Conservation (phyloP, 92 coral and sea anemone species). For the Siderastrea radians region DNA sequence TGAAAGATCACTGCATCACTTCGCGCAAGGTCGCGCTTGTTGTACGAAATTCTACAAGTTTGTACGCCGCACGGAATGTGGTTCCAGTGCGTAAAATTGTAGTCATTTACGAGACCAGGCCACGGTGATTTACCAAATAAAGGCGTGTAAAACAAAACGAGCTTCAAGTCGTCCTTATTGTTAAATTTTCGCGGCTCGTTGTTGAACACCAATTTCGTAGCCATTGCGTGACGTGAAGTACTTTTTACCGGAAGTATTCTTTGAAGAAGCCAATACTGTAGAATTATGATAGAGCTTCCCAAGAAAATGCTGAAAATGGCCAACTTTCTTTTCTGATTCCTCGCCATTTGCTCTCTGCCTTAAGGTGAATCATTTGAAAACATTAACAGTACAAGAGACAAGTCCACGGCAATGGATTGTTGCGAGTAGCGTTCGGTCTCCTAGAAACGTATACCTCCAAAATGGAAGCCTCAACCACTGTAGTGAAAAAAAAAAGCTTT, state of each 20-base stretch:
- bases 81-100: slow-evolving; percentile 81
- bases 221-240: not conserved
- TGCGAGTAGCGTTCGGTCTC: not conserved
- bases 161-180: slow-evolving; percentile 33
- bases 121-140: slow-evolving; percentile 85
- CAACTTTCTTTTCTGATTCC: not conserved
- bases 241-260: not conserved
- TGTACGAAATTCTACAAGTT: slow-evolving; percentile 80
- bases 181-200: no score
- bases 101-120: slow-evolving; percentile 75
- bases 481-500: not conserved
- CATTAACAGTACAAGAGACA: not conserved
- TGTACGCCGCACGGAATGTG: slow-evolving; percentile 66
- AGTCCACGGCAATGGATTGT: not conserved
- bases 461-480: not conserved
- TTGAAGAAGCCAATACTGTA: not conserved
- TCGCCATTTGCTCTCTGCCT: not conserved
- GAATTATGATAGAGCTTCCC: slow-evolving; percentile 9
- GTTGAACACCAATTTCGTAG: not conserved
- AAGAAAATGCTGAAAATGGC: not conserved
- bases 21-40: slow-evolving; percentile 56
- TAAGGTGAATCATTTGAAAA: not conserved
- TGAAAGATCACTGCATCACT: slow-evolving; percentile 94
- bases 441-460: slow-evolving; percentile 5
- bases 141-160: slow-evolving; percentile 84